Conservation (phyloP, 1,140 invertebrate species). For the Nylanderia fulva region DNA sequence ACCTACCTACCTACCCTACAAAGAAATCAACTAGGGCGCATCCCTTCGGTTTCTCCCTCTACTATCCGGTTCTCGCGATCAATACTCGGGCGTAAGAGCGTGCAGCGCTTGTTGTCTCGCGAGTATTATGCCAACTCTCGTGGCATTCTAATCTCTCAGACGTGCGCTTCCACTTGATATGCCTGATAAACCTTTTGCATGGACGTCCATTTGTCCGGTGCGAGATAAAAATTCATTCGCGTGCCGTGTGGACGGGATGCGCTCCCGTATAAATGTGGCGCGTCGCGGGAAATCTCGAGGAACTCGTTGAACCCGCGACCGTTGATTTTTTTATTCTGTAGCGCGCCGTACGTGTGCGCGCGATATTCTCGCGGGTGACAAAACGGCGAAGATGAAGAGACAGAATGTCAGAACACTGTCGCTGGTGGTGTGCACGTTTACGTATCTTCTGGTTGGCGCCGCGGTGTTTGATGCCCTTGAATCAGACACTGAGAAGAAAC, state of each 20-base stretch:
- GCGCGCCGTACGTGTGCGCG: conserved; percentile 5
- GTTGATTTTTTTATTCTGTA: conserved; percentile 27
- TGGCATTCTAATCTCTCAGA: background rate
- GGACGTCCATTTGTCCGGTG: background rate
- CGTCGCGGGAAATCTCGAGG: conserved; percentile 2
- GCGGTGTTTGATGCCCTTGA: conserved; percentile 99
- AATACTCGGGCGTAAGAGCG: conserved; percentile 32
- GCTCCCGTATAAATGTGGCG: conserved; percentile 20
- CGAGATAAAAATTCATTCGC: conserved; percentile 11
- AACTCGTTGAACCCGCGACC: background rate
- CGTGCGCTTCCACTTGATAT: background rate
- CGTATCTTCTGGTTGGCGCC: conserved; percentile 99
- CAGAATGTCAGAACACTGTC: conserved; percentile 99
- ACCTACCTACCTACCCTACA: background rate
- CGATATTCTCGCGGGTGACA: background rate
- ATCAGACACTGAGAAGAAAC: conserved; percentile 95
- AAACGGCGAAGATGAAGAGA: conserved; percentile 91
- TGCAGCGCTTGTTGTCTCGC: conserved; percentile 4
- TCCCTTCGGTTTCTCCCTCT: background rate
- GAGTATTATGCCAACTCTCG: conserved; percentile 2
- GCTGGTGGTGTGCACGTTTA: conserved; percentile 99
- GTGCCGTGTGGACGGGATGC: background rate
- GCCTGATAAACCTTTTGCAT: background rate
- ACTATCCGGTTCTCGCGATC: conserved; percentile 25
- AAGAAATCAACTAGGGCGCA: background rate